Conservation (phyloP, 2,888 invertebrate genomes). For the Beris morrisii region DNA sequence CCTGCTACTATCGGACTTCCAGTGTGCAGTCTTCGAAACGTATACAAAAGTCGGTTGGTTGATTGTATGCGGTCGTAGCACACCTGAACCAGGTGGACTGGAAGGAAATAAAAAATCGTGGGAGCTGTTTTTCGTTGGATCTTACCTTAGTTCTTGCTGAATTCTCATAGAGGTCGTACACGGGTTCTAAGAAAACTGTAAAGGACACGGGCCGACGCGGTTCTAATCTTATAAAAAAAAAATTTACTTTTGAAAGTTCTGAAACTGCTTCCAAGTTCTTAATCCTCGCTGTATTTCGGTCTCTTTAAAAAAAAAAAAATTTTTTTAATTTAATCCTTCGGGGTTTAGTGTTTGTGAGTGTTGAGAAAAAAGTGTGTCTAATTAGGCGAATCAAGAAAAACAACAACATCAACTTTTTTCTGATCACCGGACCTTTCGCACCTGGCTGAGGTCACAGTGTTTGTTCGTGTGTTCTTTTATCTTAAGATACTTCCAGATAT, state of each 20-base stretch:
- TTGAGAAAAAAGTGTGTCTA: no score
- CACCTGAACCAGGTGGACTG: constrained; percentile 44
- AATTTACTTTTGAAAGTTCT: background rate
- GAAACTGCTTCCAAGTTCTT: constrained; percentile 8
- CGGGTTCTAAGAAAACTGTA: constrained; percentile 32
- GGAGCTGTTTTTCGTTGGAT: constrained; percentile 52
- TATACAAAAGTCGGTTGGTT: background rate
- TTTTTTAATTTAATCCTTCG: no score
- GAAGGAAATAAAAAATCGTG: constrained; percentile 42
- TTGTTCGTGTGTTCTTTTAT: constrained; percentile 30
- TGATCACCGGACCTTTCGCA: no score
- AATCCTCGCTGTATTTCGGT: constrained; percentile 6
- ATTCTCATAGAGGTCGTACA: constrained; percentile 54
- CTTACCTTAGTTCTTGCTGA: constrained; percentile 56
- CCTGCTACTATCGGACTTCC: constrained; percentile 21
- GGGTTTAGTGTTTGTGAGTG: no score
- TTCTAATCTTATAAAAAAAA: constrained; percentile 14
- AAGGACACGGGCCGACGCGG: constrained; percentile 19
- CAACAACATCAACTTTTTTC: no score
- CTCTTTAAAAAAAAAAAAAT: no score
- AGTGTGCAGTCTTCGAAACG: constrained; percentile 20
- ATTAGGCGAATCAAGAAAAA: no score
- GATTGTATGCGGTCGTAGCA: background rate
- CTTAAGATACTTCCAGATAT: constrained; percentile 30
- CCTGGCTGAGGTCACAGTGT: constrained; percentile 1